A percentile compares a stretch with the other conserved stretches of the same genome.
Conservation (phyloP, 2,888 invertebrate species). For the Brenthis hecate region DNA sequence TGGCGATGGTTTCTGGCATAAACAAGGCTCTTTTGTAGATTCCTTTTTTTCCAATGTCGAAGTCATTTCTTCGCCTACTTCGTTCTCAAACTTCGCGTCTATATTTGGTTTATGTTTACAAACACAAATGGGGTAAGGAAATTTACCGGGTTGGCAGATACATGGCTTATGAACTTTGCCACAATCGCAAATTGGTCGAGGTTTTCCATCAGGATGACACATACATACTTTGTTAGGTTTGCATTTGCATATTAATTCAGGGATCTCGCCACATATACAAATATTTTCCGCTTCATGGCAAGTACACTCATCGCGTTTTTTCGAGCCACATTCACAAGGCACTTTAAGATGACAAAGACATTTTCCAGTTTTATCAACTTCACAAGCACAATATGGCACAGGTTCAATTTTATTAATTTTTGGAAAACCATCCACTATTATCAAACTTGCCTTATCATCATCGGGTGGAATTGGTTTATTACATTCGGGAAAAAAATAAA, state of each 20-base stretch:
- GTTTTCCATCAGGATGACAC: constrained; percentile 58
- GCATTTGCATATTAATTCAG: constrained; percentile 58
- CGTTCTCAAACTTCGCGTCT: constrained; percentile 31
- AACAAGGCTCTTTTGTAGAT: constrained; percentile 51
- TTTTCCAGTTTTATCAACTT: constrained; percentile 52
- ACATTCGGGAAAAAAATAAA: constrained; percentile 76
- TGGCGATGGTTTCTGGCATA: constrained; percentile 58
- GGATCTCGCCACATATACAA: constrained; percentile 62
- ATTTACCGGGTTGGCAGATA: constrained; percentile 58
- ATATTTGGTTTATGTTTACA: constrained; percentile 57
- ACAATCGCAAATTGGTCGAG: constrained; percentile 60
- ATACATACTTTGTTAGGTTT: constrained; percentile 56
- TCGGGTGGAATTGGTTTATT: constrained; percentile 50
- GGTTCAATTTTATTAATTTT: constrained; percentile 55
- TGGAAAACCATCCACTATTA: constrained; percentile 66
- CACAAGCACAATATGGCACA: constrained; percentile 56
- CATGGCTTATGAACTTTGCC: constrained; percentile 64
- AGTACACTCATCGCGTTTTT: constrained; percentile 55
- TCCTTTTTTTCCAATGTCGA: constrained; percentile 33
- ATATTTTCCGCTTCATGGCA: constrained; percentile 57
- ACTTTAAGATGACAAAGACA: constrained; percentile 61
- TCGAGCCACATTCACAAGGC: constrained; percentile 68
- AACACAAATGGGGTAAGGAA: constrained; percentile 60
- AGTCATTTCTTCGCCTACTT: constrained; percentile 21
- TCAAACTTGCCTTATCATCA: constrained; percentile 61